Evolutionary conservation across 2,113 vertebrate species (phyloP), one percentile per base, ranked within the genome.

Genomic region (Gymnocephalus cernua): DNA sequence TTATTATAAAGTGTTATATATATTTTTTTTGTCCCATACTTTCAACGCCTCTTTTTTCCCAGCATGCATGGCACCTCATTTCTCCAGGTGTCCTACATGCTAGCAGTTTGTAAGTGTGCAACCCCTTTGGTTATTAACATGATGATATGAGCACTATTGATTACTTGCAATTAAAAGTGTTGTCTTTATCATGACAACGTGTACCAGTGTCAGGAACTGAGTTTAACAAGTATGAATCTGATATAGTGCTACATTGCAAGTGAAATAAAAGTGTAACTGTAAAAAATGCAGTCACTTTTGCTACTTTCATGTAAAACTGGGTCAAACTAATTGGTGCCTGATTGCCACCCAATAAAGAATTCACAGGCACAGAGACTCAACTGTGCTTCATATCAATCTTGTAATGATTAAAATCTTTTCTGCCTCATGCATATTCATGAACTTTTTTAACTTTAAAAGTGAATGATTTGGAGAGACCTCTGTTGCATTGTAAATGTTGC

Each of bases 251-350:
- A 23, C 19, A 29, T 11, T 48, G 3, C 64, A 47, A 38, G 44
- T 21, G 11, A 41, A 54, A 32, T 44, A 23, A 25, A 64, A 65
- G 38, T 41, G 38, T 14, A 25, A 25, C 13, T 57, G 19, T 14
- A 53, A 54, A 18, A 32, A 51, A 21, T 41, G 27, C 38, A 50
- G 56, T 51, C 11, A 2, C 16, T 74, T n/a, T 32, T 23, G 23
- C 50, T 73, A 48, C 69, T 66, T 32, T 61, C 51, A 47, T n/a
- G 45, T 58, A 70, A 83, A 88, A 85, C 61, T 86, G 53, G 90
- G 90, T 86, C 86, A 86, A 74, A 61, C 75, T 88, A 91, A 85
- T 84, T 88, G 83, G 73, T 0, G 50, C 57, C 64, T 79, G 80
- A 85, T 80, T 87, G 48, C 73, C 23, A 21, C 54, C 54, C 51